Conservation (phyloP, 2,113 vertebrate genomes). For the Solea solea region DNA sequence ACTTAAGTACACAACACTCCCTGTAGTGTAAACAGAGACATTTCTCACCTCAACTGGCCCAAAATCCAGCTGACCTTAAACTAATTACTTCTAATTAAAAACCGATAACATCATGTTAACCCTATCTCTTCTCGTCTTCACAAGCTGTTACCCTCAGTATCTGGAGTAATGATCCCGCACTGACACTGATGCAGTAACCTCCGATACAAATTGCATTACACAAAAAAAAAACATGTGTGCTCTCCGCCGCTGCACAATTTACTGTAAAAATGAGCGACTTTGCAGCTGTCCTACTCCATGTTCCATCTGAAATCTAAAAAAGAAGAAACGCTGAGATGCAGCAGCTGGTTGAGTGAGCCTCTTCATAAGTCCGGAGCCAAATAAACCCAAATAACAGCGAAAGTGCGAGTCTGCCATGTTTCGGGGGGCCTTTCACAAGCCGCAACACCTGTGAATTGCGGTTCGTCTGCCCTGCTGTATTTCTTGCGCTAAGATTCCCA, state of each 20-base stretch:
- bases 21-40: not conserved
- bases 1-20: not conserved
- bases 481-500: slow-evolving; percentile 36
- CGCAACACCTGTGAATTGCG: slow-evolving; percentile 54
- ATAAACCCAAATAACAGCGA: slow-evolving; percentile 52
- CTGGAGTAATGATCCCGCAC: slow-evolving; percentile 15
- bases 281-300: slow-evolving; percentile 4
- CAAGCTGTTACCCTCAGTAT: slow-evolving; percentile 39
- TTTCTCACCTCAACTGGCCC: slow-evolving; percentile 23
- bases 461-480: slow-evolving; percentile 42
- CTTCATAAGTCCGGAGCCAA: slow-evolving; percentile 48
- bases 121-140: slow-evolving; percentile 23
- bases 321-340: slow-evolving; percentile 21
- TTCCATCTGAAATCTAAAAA: slow-evolving; percentile 27
- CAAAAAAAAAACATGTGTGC: not conserved
- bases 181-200: slow-evolving; percentile 8
- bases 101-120: slow-evolving; percentile 41
- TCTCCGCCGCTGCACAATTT: not conserved
- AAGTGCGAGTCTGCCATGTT: slow-evolving; percentile 41
- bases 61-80: slow-evolving; percentile 39
- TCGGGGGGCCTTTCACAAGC: slow-evolving; percentile 39
- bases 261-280: not conserved
- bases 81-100: slow-evolving; percentile 26
- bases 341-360: slow-evolving; percentile 57
- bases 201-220: not conserved